Evolutionary conservation across 2,113 vertebrate genomes (phyloP).

Genomic region (Nycticryphes semicollaris): DNA sequence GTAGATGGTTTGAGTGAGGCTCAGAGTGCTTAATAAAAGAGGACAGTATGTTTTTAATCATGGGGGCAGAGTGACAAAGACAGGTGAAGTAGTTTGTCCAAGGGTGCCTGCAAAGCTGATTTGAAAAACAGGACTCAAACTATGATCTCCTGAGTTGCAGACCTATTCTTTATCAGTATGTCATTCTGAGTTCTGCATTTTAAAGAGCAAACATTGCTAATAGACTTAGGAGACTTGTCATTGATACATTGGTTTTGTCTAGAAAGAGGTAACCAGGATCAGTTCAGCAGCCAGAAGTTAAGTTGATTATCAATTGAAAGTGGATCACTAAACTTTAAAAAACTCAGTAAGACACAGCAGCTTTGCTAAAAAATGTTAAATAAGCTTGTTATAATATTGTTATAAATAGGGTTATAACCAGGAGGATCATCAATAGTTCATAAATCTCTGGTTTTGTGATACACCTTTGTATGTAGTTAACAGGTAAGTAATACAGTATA

Average conservation of each 20-base stretch:
- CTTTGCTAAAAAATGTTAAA: not conserved
- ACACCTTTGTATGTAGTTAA: not conserved
- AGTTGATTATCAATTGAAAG: not conserved
- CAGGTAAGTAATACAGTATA: not conserved
- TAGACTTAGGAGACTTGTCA: not conserved
- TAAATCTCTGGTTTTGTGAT: not conserved
- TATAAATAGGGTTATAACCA: not conserved
- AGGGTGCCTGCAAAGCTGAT: not conserved
- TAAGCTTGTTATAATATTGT: not conserved
- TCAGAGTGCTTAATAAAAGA: not conserved
- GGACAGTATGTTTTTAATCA: not conserved
- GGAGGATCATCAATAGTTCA: not conserved
- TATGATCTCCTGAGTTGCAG: not conserved
- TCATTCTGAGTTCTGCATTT: not conserved
- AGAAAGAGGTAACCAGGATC: not conserved
- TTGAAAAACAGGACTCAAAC: not conserved
- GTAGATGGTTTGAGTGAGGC: not conserved
- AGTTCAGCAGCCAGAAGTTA: not conserved
- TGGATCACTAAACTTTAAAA: not conserved
- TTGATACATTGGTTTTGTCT: not conserved
- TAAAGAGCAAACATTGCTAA: not conserved
- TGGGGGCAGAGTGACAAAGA: not conserved
- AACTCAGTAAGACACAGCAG: not conserved
- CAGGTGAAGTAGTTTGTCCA: not conserved
- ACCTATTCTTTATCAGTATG: not conserved